Evolutionary conservation across 2,888 invertebrate genomes (phyloP), one percentile per base, ranked within the genome.

Genomic region (Orchesellides sinensis): DNA sequence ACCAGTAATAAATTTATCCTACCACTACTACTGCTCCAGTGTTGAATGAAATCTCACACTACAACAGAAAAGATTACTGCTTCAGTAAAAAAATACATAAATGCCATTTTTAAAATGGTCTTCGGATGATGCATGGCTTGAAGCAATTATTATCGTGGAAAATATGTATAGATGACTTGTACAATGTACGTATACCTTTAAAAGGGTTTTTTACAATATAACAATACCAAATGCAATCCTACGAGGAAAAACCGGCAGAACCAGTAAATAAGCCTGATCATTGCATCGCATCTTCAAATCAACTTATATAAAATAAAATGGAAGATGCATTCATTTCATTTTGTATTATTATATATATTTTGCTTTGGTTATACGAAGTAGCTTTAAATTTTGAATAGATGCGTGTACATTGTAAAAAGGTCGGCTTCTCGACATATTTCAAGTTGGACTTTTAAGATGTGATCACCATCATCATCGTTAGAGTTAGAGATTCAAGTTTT

Each of bases 61-160:
- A 72, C 2, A 27, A 52, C 49, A 47, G 49, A 27, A 47, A 75
- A 75, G n/a, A n/a, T n/a, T n/a, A n/a, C n/a, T n/a, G n/a, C n/a
- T n/a, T n/a, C n/a, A n/a, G n/a, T n/a, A n/a, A n/a, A n/a, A n/a
- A n/a, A n/a, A n/a, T n/a, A n/a, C n/a, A n/a, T n/a, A 75, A 75
- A 56, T 75, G 75, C 75, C 75, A 75, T 66, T 74, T 73, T 63
- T 66, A 61, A 66, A 75, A 75, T 65, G 66, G 54, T 75, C n/a
- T n/a, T n/a, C n/a, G n/a, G 75, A 75, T 75, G 75, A 75, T 75
- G 66, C 75, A 75, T 75, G 23, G 75, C 66, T 56, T 56, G 29
- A 73, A 49, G 59, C 47, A 19, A 61, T 54, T 56, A 40, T 56
- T 47, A 54, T 54, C 35, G 17, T n/a, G 29, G 32, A 69, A n/a